Percentiles rank a stretch among this genome's conserved stretches.
Conservation (phyloP, 1,140 invertebrate genomes). For the Bombus superbus region DNA sequence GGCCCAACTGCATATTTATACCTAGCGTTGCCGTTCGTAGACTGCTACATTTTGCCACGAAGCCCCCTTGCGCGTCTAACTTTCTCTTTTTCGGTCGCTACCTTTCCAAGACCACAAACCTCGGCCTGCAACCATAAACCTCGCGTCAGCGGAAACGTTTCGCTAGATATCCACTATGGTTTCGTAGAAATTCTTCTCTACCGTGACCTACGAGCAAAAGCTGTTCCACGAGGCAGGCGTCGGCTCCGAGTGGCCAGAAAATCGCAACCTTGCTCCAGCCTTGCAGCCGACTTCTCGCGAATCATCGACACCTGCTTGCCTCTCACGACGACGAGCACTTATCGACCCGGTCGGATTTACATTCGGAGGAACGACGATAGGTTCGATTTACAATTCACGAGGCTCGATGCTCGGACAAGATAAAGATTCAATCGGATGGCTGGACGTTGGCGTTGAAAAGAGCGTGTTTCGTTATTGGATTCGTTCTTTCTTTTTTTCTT, state of each 20-base stretch:
- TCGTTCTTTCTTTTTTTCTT: neutral
- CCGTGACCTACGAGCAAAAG: slow-evolving; percentile 48
- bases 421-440: neutral
- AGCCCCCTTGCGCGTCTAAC: neutral
- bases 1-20: slow-evolving; percentile 65
- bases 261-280: slow-evolving; percentile 36
- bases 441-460: neutral
- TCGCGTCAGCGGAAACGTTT: slow-evolving; percentile 45
- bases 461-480: neutral
- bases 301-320: slow-evolving; percentile 66
- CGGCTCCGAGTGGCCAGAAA: slow-evolving; percentile 52
- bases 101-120: slow-evolving; percentile 11
- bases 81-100: slow-evolving; percentile 23
- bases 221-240: slow-evolving; percentile 54
- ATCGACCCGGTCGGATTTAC: neutral
- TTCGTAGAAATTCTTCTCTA: slow-evolving; percentile 55
- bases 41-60: slow-evolving; percentile 60
- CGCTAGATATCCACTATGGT: slow-evolving; percentile 48
- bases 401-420: neutral
- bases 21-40: slow-evolving; percentile 58
- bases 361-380: slow-evolving; percentile 1
- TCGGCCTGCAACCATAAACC: slow-evolving; percentile 55
- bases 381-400: neutral
- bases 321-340: slow-evolving; percentile 54
- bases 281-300: slow-evolving; percentile 66